Percentiles rank a stretch among this genome's conserved stretches.
These are phyloP conservation scores for Megaceryle alcyon DNA, from an alignment of 2,797 vertebrate species.

Conservation along the genomic window DNA sequence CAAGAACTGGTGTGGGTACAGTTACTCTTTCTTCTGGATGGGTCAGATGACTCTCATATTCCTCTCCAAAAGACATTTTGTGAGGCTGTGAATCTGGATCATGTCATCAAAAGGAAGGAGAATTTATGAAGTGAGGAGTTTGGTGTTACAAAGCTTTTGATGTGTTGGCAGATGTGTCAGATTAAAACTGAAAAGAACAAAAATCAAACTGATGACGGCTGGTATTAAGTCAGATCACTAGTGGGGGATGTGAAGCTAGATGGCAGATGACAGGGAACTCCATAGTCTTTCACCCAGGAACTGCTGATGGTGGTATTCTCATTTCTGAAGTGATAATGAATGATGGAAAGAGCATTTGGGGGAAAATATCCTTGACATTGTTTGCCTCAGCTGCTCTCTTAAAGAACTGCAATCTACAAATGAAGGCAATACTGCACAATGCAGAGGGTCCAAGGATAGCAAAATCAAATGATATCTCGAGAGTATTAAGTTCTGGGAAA, in stretches of 20 bases:
- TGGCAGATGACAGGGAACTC: neutral
- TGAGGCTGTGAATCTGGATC: neutral
- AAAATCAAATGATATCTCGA: neutral
- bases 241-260: neutral
- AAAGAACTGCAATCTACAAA: neutral
- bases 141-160: neutral
- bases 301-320: neutral
- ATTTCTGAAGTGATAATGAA: neutral
- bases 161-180: neutral
- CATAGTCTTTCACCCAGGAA: neutral
- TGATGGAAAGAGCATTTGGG: neutral
- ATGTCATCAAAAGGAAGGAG: neutral
- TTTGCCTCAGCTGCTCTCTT: neutral
- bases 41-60: neutral
- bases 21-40: neutral
- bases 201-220: neutral
- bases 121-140: neutral
- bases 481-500: neutral
- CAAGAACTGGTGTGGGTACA: neutral
- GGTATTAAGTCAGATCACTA: neutral
- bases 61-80: neutral
- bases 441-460: neutral
- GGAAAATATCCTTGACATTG: neutral
- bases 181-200: neutral
- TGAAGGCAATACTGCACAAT: neutral